phyloP scores from a whole-genome alignment of 2,888 invertebrate species.

The Xestia sexstrigata region DNA sequence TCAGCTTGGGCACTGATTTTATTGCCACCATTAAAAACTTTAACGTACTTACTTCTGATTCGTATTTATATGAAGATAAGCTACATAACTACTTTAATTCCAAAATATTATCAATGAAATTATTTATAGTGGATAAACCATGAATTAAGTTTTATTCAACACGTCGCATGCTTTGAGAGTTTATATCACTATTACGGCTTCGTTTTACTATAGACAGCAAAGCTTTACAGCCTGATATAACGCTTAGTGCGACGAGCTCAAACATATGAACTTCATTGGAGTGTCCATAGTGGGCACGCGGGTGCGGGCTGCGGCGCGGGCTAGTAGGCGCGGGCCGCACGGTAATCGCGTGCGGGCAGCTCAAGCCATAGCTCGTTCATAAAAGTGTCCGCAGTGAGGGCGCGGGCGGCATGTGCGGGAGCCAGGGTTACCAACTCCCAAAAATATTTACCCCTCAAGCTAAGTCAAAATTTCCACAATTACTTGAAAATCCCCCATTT shows the following conservation, averaged over 20 bases:
- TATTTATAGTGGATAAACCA: constrained; percentile 19
- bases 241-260: background rate
- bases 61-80: constrained; percentile 35
- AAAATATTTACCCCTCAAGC: no score
- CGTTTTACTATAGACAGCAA: background rate
- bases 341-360: no score
- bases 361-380: no score
- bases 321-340: no score
- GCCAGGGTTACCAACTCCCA: no score
- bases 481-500: no score
- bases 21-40: constrained; percentile 45
- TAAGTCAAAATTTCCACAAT: no score
- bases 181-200: background rate
- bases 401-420: no score
- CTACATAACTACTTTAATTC: constrained; percentile 7
- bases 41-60: constrained; percentile 39
- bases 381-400: no score
- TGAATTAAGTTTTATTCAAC: background rate
- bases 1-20: constrained; percentile 56
- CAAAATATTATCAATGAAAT: constrained; percentile 19
- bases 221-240: constrained; percentile 1
- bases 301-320: no score
- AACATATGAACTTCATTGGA: no score
- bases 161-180: background rate
- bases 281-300: no score